Evolutionary conservation across 2,797 vertebrate genomes (phyloP).

Genomic region (Intellagama lesueurii): DNA sequence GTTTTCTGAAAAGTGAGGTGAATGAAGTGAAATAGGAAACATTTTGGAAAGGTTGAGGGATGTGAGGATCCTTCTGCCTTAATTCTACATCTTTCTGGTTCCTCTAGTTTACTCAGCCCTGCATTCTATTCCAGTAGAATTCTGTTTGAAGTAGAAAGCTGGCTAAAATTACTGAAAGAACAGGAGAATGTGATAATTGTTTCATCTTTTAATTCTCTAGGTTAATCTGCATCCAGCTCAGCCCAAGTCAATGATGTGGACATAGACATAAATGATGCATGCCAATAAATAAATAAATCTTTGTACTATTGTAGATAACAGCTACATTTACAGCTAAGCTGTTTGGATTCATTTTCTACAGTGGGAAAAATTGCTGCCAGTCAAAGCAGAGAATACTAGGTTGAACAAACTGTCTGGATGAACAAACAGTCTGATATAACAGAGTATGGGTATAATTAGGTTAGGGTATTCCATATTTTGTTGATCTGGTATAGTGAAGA

Average conservation of each 20-base stretch:
- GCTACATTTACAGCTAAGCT: no score
- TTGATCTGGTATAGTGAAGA: background rate
- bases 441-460: no score
- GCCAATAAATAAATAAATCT: background rate
- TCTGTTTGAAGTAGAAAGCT: background rate
- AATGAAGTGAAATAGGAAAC: conserved; percentile 40
- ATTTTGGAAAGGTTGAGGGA: conserved; percentile 43
- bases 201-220: background rate
- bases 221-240: background rate
- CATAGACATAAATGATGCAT: background rate
- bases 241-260: background rate
- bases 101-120: background rate
- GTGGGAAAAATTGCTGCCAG: no score
- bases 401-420: no score
- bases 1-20: conserved; percentile 51
- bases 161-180: background rate
- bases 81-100: background rate
- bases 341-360: no score
- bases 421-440: no score
- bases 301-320: background rate
- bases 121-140: background rate
- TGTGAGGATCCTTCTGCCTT: no score
- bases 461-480: no score
- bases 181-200: background rate
- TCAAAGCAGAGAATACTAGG: no score